Conservation (phyloP, 2,797 vertebrate genomes). For the Triplophysa yarkandensis region DNA sequence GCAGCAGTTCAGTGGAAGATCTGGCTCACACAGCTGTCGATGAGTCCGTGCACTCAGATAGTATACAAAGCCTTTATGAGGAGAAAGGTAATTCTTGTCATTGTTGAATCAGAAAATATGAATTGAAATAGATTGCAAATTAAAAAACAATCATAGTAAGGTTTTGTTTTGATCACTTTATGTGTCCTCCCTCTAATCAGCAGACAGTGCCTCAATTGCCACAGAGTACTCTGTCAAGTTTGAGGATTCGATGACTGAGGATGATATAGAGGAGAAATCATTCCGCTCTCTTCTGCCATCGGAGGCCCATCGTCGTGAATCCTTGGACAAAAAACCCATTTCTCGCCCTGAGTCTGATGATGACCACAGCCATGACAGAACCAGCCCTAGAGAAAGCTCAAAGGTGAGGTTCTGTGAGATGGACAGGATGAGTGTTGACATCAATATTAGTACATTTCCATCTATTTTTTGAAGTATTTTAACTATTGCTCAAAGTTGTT, state of each 20-base stretch:
- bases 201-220: conserved; percentile 83
- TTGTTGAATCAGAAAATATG: background rate
- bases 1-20: conserved; percentile 82
- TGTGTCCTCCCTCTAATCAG: conserved; percentile 48
- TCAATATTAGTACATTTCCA: background rate
- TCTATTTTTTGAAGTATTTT: too few species aligned
- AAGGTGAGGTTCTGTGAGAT: conserved; percentile 62
- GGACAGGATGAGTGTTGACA: background rate
- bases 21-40: conserved; percentile 77
- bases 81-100: conserved; percentile 82
- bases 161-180: background rate
- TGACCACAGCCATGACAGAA: conserved; percentile 75
- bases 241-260: conserved; percentile 95
- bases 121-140: too few species aligned
- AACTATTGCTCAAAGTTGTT: too few species aligned
- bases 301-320: conserved; percentile 91
- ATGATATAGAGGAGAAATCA: conserved; percentile 93
- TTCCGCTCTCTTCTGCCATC: conserved; percentile 94
- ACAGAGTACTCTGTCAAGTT: conserved; percentile 93
- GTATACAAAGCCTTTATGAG: conserved; percentile 77
- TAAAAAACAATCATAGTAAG: too few species aligned
- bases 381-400: conserved; percentile 59
- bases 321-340: conserved; percentile 85
- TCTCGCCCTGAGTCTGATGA: conserved; percentile 87
- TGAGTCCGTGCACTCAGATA: conserved; percentile 82